Conservation (phyloP, 2,113 vertebrate genomes). For the Tiliqua scincoides region DNA sequence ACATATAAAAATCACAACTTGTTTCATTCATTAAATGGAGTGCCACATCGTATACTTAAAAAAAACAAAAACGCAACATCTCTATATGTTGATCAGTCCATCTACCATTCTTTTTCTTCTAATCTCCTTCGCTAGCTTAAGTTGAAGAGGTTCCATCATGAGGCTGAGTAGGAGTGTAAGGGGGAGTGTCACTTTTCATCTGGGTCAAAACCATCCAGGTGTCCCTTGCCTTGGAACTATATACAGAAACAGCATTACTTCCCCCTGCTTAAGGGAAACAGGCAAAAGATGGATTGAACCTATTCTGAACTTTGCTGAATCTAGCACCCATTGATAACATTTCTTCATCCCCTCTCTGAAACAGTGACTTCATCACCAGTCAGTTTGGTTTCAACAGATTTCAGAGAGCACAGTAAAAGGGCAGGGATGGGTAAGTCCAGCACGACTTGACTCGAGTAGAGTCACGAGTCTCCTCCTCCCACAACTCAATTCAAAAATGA, state of each 20-base stretch:
- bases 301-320: not conserved
- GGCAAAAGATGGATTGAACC: not conserved
- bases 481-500: too few species aligned
- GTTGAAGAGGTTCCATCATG: not conserved
- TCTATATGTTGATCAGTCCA: not conserved
- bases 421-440: too few species aligned
- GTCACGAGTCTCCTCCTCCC: too few species aligned
- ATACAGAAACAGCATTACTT: not conserved
- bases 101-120: not conserved
- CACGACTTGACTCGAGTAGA: too few species aligned
- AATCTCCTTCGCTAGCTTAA: not conserved
- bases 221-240: not conserved
- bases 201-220: too few species aligned
- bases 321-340: not conserved
- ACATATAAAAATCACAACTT: not conserved
- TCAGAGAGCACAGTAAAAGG: too few species aligned
- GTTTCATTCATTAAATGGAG: not conserved
- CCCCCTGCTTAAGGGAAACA: not conserved
- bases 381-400: too few species aligned
- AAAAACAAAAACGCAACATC: too few species aligned
- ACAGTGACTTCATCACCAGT: not conserved
- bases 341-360: not conserved
- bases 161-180: not conserved
- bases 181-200: not conserved
- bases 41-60: not conserved